Conservation (phyloP, 92 coral and sea anemone genomes). For the Umimayanthus chanpuru region DNA sequence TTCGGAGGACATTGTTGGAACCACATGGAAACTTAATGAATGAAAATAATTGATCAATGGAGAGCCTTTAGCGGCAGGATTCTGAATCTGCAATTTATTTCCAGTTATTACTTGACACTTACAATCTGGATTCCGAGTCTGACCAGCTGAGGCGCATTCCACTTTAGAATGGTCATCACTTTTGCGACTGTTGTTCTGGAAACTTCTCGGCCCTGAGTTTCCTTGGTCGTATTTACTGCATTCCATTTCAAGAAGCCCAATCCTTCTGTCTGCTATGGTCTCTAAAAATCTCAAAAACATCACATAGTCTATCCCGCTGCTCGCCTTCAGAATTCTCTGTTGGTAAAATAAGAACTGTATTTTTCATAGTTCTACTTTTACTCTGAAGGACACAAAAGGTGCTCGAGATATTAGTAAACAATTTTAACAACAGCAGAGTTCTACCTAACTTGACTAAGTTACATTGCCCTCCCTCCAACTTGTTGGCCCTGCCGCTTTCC, state of each 20-base stretch:
- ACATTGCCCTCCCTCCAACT: too few species aligned
- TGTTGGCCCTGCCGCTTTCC: too few species aligned
- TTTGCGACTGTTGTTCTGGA: neutral
- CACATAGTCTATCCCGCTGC: conserved; percentile 81
- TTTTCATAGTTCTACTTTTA: neutral
- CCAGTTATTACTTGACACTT: neutral
- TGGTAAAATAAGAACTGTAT: neutral
- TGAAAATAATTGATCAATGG: neutral
- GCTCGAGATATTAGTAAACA: neutral
- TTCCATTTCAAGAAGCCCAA: conserved; percentile 40
- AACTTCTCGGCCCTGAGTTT: neutral
- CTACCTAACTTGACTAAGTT: too few species aligned
- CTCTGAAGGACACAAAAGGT: neutral
- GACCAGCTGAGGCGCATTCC: neutral
- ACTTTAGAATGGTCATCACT: neutral
- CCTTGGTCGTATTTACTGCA: neutral
- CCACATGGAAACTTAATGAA: neutral
- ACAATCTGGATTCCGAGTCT: neutral
- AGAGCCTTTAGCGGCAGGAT: neutral
- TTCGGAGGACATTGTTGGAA: neutral
- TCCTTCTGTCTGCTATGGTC: conserved; percentile 68
- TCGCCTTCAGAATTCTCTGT: conserved; percentile 85
- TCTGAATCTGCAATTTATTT: neutral
- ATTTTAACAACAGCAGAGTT: neutral
- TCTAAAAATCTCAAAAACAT: conserved; percentile 74